Base-by-base conservation (phyloP, 92 coral and sea anemone species). In the Actinernus sp. region DNA sequence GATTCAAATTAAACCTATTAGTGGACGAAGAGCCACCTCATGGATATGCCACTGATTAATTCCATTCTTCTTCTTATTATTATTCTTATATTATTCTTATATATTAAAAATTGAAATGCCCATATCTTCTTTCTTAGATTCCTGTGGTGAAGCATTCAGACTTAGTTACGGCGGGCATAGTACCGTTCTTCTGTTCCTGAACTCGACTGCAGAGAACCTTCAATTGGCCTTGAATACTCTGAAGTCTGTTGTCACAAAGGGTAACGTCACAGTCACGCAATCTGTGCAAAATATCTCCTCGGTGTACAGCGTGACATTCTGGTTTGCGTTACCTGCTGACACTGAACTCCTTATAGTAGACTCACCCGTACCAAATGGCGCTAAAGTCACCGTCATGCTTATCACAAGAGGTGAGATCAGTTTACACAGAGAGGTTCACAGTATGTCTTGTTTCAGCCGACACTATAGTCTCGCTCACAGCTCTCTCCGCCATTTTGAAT, bases 181-280 rank as follows among this genome's bases (percentile, higher is more conserved):
- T 26, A 90, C 84, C 9, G 36, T 41, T 27, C 44, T 38, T 1
- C 49, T 90, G 4, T 7, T 39, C 8, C 28, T 64, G 31, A 61
- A 71, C 49, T 47, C 53, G 28, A 76, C 91, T 31, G 79, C 83
- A 17, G 57, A 33, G 16, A 43, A 65, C 14, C 62, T 90, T 31
- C 82, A 81, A 25, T 13, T 44, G 0, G 88, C 88, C 0, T 69
- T 90, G 31, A 90, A 90, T 71, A 58, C 44, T 34, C 83, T 85
- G 13, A 43, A 76, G 51, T 44, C 81, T 17, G 30, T 89, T 69
- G 80, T 16, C 41, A 48, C 60, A 43, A 69, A 63, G 31, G 96
- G 96, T 11, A 58, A 68, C 41, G 92, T 85, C 12, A 54, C 70
- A 27, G 96, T 90, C 33, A 85, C 88, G 26, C 67, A 74, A 60